phyloP scores from a whole-genome alignment of 1,140 invertebrate genomes.

The Ectropis grisescens region DNA sequence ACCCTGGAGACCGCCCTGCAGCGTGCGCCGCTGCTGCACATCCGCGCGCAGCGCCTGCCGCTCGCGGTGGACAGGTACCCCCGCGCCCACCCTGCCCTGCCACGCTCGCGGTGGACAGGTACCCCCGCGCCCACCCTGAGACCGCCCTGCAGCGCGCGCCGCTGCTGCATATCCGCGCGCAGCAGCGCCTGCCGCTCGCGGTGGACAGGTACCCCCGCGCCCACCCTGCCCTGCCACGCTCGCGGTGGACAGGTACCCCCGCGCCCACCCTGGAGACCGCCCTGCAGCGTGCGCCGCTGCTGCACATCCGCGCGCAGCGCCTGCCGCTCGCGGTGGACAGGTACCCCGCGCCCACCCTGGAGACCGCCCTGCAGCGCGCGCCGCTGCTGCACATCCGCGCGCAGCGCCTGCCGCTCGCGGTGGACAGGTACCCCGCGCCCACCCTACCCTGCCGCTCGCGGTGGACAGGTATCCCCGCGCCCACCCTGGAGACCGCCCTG shows the following conservation, averaged over 20 bases:
- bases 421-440: neutral
- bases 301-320: neutral
- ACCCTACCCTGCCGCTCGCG: neutral
- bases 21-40: too few species aligned
- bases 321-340: neutral
- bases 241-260: too few species aligned
- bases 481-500: constrained; percentile 91
- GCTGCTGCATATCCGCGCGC: neutral
- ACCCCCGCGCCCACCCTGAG: too few species aligned
- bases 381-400: neutral
- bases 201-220: neutral
- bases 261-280: neutral
- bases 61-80: too few species aligned
- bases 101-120: too few species aligned
- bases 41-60: too few species aligned
- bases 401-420: neutral
- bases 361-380: neutral
- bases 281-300: neutral
- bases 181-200: neutral
- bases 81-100: too few species aligned
- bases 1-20: too few species aligned
- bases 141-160: neutral
- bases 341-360: neutral
- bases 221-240: too few species aligned
- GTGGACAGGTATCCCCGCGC: neutral